Conservation (phyloP, 2,888 invertebrate species). For the Eucera pruinosa region DNA sequence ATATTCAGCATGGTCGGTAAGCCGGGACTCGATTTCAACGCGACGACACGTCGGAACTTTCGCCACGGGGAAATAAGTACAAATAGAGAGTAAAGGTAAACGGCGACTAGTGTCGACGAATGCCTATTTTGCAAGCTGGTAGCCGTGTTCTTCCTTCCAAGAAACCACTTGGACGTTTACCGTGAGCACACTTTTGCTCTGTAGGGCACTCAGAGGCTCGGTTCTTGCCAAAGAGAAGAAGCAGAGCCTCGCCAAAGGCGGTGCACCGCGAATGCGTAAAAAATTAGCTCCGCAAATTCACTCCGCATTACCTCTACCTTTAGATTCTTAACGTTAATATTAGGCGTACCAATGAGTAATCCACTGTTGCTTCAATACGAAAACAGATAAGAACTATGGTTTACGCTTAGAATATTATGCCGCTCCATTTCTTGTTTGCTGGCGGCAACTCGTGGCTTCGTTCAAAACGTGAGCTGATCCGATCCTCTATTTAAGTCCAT, state of each 20-base stretch:
- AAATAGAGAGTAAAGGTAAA: slow-evolving; percentile 66
- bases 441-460: too few relatives aligned
- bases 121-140: slow-evolving; percentile 78
- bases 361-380: too few relatives aligned
- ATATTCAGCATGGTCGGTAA: slow-evolving; percentile 24
- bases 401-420: too few relatives aligned
- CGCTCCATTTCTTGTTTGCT: too few relatives aligned
- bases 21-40: slow-evolving; percentile 32
- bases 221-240: slow-evolving; percentile 60
- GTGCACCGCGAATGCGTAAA: slow-evolving; percentile 60
- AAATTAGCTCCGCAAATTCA: slow-evolving; percentile 63
- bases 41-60: slow-evolving; percentile 46
- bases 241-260: slow-evolving; percentile 50
- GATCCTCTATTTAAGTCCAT: too few relatives aligned
- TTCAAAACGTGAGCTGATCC: too few relatives aligned
- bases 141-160: slow-evolving; percentile 71
- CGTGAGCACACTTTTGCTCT: slow-evolving; percentile 73
- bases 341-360: too few relatives aligned
- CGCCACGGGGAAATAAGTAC: slow-evolving; percentile 52
- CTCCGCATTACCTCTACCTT: slow-evolving; percentile 3
- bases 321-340: background rate
- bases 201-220: slow-evolving; percentile 67
- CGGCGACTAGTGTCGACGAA: slow-evolving; percentile 71
- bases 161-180: slow-evolving; percentile 75
- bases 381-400: too few relatives aligned